Percentiles rank a stretch among this genome's conserved stretches.
Evolutionary conservation across 2,888 invertebrate genomes (phyloP).

Genomic region (Eilema depressum): DNA sequence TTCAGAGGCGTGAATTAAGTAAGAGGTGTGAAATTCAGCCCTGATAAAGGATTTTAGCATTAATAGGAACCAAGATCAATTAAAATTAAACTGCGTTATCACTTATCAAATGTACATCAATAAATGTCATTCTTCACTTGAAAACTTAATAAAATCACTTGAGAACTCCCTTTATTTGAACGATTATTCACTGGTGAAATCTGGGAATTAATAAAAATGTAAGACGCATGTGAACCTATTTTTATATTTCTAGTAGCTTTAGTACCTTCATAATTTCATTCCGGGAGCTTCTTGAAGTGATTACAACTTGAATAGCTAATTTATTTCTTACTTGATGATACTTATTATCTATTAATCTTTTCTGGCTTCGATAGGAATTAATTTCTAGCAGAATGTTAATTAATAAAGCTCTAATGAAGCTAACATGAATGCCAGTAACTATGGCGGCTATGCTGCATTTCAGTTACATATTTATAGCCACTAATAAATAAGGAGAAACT

Average conservation of each 20-base stretch:
- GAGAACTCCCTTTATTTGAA: background rate
- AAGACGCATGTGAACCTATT: background rate
- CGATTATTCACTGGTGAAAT: background rate
- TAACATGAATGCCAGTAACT: constrained; percentile 8
- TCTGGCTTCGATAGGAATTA: constrained; percentile 27
- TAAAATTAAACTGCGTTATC: background rate
- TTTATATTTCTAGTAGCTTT: too few species aligned
- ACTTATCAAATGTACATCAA: background rate
- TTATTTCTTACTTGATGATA: constrained; percentile 22
- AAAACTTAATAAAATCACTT: too few species aligned
- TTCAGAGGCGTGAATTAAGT: too few species aligned
- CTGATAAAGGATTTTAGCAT: too few species aligned
- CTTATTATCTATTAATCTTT: constrained; percentile 17
- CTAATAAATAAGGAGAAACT: constrained; percentile 32
- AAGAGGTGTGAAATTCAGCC: too few species aligned
- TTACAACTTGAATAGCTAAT: constrained; percentile 24
- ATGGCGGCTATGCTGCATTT: constrained; percentile 17
- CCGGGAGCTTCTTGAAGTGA: constrained; percentile 19
- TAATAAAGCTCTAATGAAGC: constrained; percentile 32
- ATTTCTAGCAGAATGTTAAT: constrained; percentile 24
- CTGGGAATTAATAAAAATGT: background rate
- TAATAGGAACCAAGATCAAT: background rate
- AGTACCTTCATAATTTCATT: constrained; percentile 8
- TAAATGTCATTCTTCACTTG: too few species aligned
- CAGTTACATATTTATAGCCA: constrained; percentile 27